Evolutionary conservation across 1,140 invertebrate genomes (phyloP).

Genomic region (Tetraneura akinire): DNA sequence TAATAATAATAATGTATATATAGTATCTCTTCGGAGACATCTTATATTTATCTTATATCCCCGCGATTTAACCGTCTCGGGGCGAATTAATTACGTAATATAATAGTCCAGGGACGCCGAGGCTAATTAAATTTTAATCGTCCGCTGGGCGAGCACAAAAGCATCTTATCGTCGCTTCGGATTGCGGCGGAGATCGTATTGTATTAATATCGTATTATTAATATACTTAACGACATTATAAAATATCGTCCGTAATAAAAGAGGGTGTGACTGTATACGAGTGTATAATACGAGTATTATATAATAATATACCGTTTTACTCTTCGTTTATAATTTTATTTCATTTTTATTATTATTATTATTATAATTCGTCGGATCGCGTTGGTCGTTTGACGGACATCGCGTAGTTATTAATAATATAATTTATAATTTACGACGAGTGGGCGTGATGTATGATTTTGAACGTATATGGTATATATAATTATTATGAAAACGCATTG

Average conservation of each 20-base stretch:
- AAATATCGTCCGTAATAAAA: too few species aligned
- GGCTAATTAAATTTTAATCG: constrained; percentile 37
- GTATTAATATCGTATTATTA: too few species aligned
- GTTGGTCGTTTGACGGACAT: constrained; percentile 29
- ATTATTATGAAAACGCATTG: too few species aligned
- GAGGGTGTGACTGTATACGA: too few species aligned
- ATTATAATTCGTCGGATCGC: constrained; percentile 32
- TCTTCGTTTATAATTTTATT: too few species aligned
- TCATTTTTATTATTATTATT: constrained; percentile 8
- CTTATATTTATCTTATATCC: not conserved
- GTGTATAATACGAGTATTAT: too few species aligned
- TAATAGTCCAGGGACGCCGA: not conserved
- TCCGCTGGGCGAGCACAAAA: not conserved
- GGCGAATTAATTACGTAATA: constrained; percentile 24
- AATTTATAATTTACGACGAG: too few species aligned
- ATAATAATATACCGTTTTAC: not conserved
- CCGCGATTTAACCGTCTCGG: constrained; percentile 12
- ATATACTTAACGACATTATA: too few species aligned
- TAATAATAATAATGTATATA: not conserved
- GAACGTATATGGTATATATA: too few species aligned
- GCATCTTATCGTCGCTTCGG: not conserved
- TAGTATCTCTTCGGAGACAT: constrained; percentile 18
- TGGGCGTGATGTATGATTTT: too few species aligned
- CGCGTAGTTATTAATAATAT: too few species aligned
- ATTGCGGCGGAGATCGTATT: not conserved